phyloP scores from a whole-genome alignment of 2,797 vertebrate genomes.

The Gobionotothen gibberifrons region DNA sequence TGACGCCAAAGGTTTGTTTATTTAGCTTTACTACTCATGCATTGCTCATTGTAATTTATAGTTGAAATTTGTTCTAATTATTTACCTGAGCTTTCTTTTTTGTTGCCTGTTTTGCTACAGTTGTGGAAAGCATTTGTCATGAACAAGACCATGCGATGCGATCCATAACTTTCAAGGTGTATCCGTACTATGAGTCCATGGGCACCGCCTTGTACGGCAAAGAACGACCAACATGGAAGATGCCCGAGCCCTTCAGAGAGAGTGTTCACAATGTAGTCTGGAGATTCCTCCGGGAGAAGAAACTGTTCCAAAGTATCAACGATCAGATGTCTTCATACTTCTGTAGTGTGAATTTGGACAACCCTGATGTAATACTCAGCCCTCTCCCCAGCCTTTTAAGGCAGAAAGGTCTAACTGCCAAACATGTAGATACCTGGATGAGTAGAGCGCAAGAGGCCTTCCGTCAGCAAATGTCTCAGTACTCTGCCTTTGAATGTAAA shows the following conservation, averaged over 20 bases:
- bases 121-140: conserved; percentile 73
- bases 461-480: conserved; percentile 74
- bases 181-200: conserved; percentile 84
- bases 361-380: conserved; percentile 71
- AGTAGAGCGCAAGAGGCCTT: conserved; percentile 66
- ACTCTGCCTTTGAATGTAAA: conserved; percentile 58
- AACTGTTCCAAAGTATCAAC: conserved; percentile 70
- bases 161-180: conserved; percentile 78
- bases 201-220: conserved; percentile 85
- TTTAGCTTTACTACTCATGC: not conserved
- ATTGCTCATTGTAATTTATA: not conserved
- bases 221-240: conserved; percentile 81
- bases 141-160: conserved; percentile 75
- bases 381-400: conserved; percentile 79
- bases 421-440: conserved; percentile 81
- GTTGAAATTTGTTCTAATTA: not conserved
- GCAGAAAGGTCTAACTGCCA: conserved; percentile 66
- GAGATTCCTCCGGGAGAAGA: conserved; percentile 80
- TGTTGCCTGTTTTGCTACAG: conserved; percentile 65
- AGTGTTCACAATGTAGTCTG: conserved; percentile 76
- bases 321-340: conserved; percentile 78
- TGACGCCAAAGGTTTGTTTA: conserved; percentile 78
- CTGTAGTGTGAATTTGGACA: conserved; percentile 80
- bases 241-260: conserved; percentile 83
- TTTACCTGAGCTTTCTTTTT: not conserved